Evolutionary conservation across 2,888 invertebrate genomes (phyloP), one percentile per base, ranked within the genome.

Genomic region (Brachypterus glaber): DNA sequence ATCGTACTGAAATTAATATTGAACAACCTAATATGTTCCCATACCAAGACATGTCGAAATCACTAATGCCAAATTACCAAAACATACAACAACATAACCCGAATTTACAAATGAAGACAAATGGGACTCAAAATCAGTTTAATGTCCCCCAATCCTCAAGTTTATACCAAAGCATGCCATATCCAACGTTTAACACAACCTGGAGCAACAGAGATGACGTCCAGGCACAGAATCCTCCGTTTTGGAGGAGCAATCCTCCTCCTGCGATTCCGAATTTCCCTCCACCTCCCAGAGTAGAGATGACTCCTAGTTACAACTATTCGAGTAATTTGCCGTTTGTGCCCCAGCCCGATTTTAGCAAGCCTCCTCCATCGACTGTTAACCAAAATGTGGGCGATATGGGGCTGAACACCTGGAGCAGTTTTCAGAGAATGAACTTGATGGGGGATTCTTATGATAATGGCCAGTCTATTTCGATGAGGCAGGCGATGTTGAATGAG

Each of bases 401-500:
- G 39, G 12, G 12, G 8, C 49, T 44, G 40, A 49, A 52, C 5
- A 52, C 54, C 12, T 60, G 59, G 58, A 50, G 45, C 30, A 45
- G 47, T 17, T 47, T 39, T 18, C 29, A 30, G 13, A n/a, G 32
- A 3, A 17, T 14, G 3, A 43, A 35, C 30, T 45, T 38, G 24
- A 42, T 41, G 14, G 35, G 43, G n/a, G 37, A 33, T 8, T 33
- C n/a, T 21, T 39, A 35, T 11, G 40, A 43, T 13, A 35, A 37
- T 12, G 46, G 42, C 33, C 35, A 35, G 39, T 40, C 52, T 32
- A 53, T 64, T 51, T 60, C 62, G 1, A 57, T 63, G 52, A 45
- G 64, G 30, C 64, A 64, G 42, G 60, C 62, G 2, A 65, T 65
- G 64, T 39, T 66, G 21, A 64, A 65, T 39, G 66, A 66, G 46